Base-by-base conservation (phyloP, 2,113 vertebrate species). In the Azemiops feae region DNA sequence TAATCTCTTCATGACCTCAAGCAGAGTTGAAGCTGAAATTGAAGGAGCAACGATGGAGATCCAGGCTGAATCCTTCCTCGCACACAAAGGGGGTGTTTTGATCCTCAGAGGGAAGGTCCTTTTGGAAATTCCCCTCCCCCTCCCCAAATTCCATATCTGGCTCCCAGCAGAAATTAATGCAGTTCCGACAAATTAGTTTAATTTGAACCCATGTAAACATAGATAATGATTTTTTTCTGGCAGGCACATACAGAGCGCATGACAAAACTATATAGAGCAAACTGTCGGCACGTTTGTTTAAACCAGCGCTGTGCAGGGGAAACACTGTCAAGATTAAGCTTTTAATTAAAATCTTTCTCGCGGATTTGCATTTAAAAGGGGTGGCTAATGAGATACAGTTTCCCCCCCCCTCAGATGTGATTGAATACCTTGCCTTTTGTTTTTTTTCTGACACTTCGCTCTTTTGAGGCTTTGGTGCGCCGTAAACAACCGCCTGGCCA, bases 191-290 rank as follows among this genome's bases (percentile, higher is more conserved):
- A 90, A 90, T 90, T 64, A 87, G 81, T 87, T 86, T 3, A 53
- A 87, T 93, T 87, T 90, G 74, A 64, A 90, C 87, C 90, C 60
- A 86, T 45, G 89, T 87, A 87, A 93, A 93, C 89, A 64, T 50
- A 64, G 74, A 85, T 93, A 86, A 87, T 90, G 45, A 55, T 86
- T 87, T 90, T 85, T 93, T 81, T 30, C 85, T 53, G 55, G 89
- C 74, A 81, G 34, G 3, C 8, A 5, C 54, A 30, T 20, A n/a
- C 58, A 22, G 55, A n/a, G n/a, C 47, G 22, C 12, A 85, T 22
- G 85, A 85, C 25, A 54, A 47, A 58, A 30, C 20, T 55, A 30
- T 55, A 30, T 18, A 55, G 43, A 86, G 54, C 85, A 39, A 89
- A 89, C 93, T 34, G 23, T n/a, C 3, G 5, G 25, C 5, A 1